Evolutionary conservation across 2,888 invertebrate species (phyloP), one percentile per base, ranked within the genome.

Genomic region (Ophion ventricosus): DNA sequence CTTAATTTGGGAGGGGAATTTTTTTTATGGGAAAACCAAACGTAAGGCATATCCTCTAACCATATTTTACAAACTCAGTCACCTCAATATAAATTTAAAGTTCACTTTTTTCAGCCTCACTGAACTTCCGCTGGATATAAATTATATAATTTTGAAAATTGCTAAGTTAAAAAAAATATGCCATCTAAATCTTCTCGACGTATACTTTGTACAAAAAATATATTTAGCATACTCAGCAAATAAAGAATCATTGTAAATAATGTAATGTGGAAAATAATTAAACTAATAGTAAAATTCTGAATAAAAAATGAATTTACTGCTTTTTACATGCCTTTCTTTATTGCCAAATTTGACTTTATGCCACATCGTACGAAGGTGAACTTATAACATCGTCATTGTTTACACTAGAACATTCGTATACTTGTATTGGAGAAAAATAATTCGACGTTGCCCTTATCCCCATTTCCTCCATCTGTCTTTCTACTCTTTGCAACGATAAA

Each of bases 131-230:
- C n/a, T n/a, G n/a, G n/a, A n/a, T n/a, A n/a, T n/a, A n/a, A n/a
- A n/a, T n/a, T n/a, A n/a, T n/a, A n/a, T n/a, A n/a, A n/a, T n/a
- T 8, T 35, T 0, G 35, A 35, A 8, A 35, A 35, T 8, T 35
- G 35, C 35, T 7, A 8, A 0, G 3, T 35, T 35, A 7, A 35
- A 35, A 35, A 35, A 35, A 35, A 20, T 20, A 64, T 23, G 14
- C 4, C 26, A 2, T 23, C 66, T n/a, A 66, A 66, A 66, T 20
- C 35, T 20, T 66, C 1, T 35, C 40, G 11, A 23, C 11, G 14
- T 43, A n/a, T n/a, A 66, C 66, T 66, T 40, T 66, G 35, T 20
- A 66, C 20, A 20, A 40, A 66, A 40, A 66, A 66, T 66, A 40
- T 43, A 5, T 11, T 40, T 66, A 8, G 35, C 40, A 40, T 66